Base-by-base conservation (phyloP, 2,888 invertebrate species). In the Siphlonurus alternatus region DNA sequence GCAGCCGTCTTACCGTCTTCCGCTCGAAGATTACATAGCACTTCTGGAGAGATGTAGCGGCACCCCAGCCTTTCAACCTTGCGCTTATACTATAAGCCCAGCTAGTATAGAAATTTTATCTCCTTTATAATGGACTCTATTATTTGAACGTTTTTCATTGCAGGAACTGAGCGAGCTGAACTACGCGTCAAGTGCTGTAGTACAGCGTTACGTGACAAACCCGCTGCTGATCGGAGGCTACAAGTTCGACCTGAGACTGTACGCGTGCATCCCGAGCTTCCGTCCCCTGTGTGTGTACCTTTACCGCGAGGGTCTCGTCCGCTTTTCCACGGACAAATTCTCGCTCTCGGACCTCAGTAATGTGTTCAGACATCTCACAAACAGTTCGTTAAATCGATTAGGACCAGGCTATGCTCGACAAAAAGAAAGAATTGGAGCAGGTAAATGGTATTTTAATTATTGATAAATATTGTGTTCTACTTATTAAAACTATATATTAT, bases 211-310 rank as follows among this genome's bases (percentile, higher is more conserved):
- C 75, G 86, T 90, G 20, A 85, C 87, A 71, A 83, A 85, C 69
- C 89, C 89, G 0, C 77, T 88, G 63, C 78, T 89, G 18, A 85
- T 93, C 68, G 93, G 90, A 1, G 92, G 90, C 1, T 91, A 93
- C 78, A 95, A 95, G 77, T 95, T 94, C 77, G 95, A 95, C 77
- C 80, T 95, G 53, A 80, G 95, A 25, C 77, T 95, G 23, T 95
- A 95, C 76, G 93, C 93, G 10, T 89, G 91, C 72, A 87, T 95
- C 62, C 89, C 93, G 0, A 89, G 88, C 0, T 91, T 90, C 72
- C 84, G 88, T 68, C 95, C 94, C 0, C 80, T 94, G 2, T 84
- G 89, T 0, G 85, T 93, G 56, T 95, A 95, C 73, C 80, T 94
- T 74, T 94, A 93, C 73, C 85, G 88, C 61, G 93, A 94, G 72